phyloP scores from a whole-genome alignment of 2,797 vertebrate genomes.

The Sebastes kiyomatsui region DNA sequence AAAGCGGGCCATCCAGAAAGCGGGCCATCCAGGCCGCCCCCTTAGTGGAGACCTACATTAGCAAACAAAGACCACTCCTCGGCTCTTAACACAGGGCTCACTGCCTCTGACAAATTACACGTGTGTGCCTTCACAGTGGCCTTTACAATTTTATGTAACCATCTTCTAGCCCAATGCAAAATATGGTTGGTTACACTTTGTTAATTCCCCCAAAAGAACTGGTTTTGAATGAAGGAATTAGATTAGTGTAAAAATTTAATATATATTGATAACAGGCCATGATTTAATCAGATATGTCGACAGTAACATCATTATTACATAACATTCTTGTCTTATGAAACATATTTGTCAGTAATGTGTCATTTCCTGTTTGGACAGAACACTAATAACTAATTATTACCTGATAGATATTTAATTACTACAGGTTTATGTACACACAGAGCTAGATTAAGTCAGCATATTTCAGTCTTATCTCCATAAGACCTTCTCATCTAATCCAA shows the following conservation, averaged over 20 bases:
- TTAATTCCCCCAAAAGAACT: constrained; percentile 9
- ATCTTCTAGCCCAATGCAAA: neutral
- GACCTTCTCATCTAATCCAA: neutral
- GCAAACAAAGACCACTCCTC: constrained; percentile 68
- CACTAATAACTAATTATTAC: neutral
- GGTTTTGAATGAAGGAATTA: constrained; percentile 16
- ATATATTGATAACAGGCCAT: neutral
- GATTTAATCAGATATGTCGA: constrained; percentile 22
- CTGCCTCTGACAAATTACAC: constrained; percentile 47
- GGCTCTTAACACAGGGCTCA: constrained; percentile 15
- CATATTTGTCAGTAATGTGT: constrained; percentile 1
- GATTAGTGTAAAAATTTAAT: constrained; percentile 14
- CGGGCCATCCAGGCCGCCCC: constrained; percentile 59
- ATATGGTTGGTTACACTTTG: constrained; percentile 15
- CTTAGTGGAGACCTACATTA: constrained; percentile 76
- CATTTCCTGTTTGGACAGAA: constrained; percentile 13
- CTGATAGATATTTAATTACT: neutral
- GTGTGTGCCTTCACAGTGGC: constrained; percentile 34
- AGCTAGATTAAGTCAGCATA: neutral
- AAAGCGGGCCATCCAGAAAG: too few species aligned
- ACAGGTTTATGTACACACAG: neutral
- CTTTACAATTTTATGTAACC: constrained; percentile 42
- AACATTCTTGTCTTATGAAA: constrained; percentile 5
- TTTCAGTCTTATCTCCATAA: neutral
- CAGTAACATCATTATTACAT: neutral